phyloP scores from a whole-genome alignment of 2,797 vertebrate species.

The Aselliscus stoliczkanus region DNA sequence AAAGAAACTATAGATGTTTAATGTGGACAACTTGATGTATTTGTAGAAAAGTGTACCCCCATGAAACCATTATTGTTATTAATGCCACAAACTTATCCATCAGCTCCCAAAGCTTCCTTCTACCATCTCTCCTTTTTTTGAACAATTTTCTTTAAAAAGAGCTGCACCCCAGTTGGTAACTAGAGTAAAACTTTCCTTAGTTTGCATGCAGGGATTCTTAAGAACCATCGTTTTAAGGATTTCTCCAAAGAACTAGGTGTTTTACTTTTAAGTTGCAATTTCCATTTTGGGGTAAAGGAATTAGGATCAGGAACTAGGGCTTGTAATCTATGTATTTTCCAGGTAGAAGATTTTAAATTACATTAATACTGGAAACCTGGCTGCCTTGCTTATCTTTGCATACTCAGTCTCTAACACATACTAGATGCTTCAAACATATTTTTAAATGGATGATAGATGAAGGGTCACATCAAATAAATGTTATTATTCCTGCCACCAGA shows the following conservation, averaged over 20 bases:
- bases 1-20: background rate
- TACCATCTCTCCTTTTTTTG: background rate
- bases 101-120: background rate
- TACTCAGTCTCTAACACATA: background rate
- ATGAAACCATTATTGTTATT: background rate
- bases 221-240: background rate
- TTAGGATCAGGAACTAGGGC: background rate
- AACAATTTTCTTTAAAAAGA: background rate
- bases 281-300: background rate
- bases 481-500: background rate
- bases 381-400: background rate
- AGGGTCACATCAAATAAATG: background rate
- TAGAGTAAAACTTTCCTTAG: background rate
- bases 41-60: background rate
- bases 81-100: background rate
- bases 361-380: background rate
- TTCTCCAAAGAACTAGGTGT: background rate
- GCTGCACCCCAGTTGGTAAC: background rate
- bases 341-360: background rate
- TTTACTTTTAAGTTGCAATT: background rate
- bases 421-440: background rate
- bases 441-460: background rate
- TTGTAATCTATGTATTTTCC: background rate
- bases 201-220: background rate
- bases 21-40: background rate